Evolutionary conservation across 1,140 invertebrate genomes (phyloP), one percentile per base, ranked within the genome.

Genomic region (Trachymyrmex cornetzi): DNA sequence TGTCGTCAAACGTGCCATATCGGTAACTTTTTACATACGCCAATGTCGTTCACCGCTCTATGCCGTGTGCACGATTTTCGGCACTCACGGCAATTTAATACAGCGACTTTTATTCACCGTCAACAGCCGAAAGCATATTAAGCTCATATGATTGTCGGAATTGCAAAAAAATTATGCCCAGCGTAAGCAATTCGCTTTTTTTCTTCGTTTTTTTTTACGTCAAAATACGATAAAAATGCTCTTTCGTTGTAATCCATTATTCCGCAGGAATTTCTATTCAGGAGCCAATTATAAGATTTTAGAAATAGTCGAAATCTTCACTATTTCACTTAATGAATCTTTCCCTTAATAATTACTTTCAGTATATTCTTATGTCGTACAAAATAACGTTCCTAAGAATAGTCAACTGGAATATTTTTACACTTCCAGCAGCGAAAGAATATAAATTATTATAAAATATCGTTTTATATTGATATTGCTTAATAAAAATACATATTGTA

Each of bases 1-100:
- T 69, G 30, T 82, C 55, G 75, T 22, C 64, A 57, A 63, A 50
- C 82, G 74, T 74, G 80, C 38, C 55, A 64, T 77, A 86, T 88
- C 59, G 79, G 66, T 82, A 85, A 90, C 67, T 88, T 85, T 82
- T 87, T 72, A 64, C 77, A 30, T 61, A 27, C 74, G 38, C 9
- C 19, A 53, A 85, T 27, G 64, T 59, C 48, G 34, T 55, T 85
- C 16, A 19, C 22, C 44, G 44, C 2, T 48, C 38, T 59, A 34
- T 34, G 34, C n/a, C 30, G 69, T 55, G 53, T 24, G 27, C 34
- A 22, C 24, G 55, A 61, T 74, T 82, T 50, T 84, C 55, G 55
- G n/a, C 16, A 55, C 24, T 82, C 55, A 50, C 67, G 64, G 48
- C 77, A 57, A 59, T 82, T 74, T 74, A 30, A 74, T 57, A 44